Percentiles rank a stretch among this genome's conserved stretches.
Conservation (phyloP, 2,888 invertebrate genomes). For the Eupithecia subfuscata region DNA sequence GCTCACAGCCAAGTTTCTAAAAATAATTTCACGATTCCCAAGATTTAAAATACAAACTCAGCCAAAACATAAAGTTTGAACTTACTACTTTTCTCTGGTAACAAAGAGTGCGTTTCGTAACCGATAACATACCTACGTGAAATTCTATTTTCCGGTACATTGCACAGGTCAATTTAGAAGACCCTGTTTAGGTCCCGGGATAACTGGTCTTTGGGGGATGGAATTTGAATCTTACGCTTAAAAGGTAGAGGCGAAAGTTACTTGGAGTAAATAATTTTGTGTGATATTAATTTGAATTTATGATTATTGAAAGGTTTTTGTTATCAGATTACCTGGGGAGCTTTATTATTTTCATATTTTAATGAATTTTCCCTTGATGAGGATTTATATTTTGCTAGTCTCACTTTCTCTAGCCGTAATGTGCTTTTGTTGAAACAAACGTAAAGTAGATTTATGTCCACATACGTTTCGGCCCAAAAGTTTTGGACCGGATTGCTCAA, state of each 20-base stretch:
- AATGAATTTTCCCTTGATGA: neutral
- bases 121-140: slow-evolving; percentile 60
- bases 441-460: neutral
- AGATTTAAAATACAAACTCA: neutral
- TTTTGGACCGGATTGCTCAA: neutral
- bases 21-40: neutral
- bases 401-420: neutral
- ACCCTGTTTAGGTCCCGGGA: slow-evolving; percentile 44
- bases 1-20: neutral
- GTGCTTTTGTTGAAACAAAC: neutral
- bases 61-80: neutral
- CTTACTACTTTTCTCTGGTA: neutral
- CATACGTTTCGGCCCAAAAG: neutral
- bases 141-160: slow-evolving; percentile 78
- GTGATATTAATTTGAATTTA: slow-evolving; percentile 34
- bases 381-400: neutral
- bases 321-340: slow-evolving; percentile 4
- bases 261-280: slow-evolving; percentile 16
- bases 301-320: slow-evolving; percentile 34
- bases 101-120: slow-evolving; percentile 27
- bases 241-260: slow-evolving; percentile 20
- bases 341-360: slow-evolving; percentile 15
- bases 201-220: slow-evolving; percentile 10
- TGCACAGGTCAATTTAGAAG: slow-evolving; percentile 65
- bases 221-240: slow-evolving; percentile 18